phyloP scores from a whole-genome alignment of 2,888 invertebrate genomes.

The Erebia ligea region DNA sequence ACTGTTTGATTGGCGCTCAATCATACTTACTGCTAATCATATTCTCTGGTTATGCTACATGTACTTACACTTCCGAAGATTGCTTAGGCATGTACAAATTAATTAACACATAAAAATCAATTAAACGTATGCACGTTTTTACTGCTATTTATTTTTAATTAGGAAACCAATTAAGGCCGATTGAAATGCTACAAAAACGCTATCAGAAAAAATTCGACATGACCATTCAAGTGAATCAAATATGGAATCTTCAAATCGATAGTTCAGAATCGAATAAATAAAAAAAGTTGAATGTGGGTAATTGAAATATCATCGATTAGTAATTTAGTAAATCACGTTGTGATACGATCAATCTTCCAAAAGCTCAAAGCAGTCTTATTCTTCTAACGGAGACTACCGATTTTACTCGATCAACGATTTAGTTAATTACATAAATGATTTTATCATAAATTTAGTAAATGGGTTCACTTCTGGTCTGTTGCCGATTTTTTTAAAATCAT shows the following conservation, averaged over 20 bases:
- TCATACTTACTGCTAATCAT: constrained; percentile 15
- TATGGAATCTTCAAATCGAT: background rate
- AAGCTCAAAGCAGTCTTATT: background rate
- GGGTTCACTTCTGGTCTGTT: too few relatives aligned
- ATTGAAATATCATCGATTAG: constrained; percentile 8
- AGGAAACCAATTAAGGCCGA: constrained; percentile 14
- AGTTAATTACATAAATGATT: background rate
- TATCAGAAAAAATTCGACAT: too few relatives aligned
- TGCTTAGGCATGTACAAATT: constrained; percentile 12
- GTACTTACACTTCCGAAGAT: constrained; percentile 15
- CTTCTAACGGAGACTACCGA: constrained; percentile 1
- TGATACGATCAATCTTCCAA: background rate
- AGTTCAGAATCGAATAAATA: background rate
- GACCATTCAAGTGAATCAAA: too few relatives aligned
- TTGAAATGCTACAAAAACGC: constrained; percentile 24
- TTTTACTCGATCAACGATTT: background rate
- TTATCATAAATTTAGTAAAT: too few relatives aligned
- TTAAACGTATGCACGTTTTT: constrained; percentile 30
- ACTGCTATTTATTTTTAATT: constrained; percentile 31
- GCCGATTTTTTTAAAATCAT: too few relatives aligned
- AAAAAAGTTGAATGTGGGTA: background rate
- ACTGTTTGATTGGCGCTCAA: constrained; percentile 27
- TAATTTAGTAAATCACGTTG: constrained; percentile 4
- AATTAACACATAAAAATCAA: constrained; percentile 30
- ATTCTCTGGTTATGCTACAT: constrained; percentile 8